phyloP scores from a whole-genome alignment of 2,888 invertebrate species.

The Phanerotoma sp. region DNA sequence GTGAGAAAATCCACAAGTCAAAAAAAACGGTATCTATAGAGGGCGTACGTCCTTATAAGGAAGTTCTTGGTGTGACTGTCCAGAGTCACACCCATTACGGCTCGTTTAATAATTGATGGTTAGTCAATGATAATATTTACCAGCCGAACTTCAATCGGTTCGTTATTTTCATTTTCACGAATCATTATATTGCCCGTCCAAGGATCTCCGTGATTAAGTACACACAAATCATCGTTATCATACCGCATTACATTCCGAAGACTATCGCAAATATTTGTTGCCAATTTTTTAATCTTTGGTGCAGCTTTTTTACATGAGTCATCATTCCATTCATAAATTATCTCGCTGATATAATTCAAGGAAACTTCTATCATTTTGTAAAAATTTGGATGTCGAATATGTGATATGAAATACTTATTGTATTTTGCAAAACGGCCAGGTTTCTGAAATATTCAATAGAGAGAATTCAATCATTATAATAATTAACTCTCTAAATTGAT shows the following conservation, averaged over 20 bases:
- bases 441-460: constrained; percentile 28
- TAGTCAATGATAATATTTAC: too few species aligned
- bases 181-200: constrained; percentile 44
- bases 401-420: neutral
- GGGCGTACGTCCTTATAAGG: too few species aligned
- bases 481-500: too few species aligned
- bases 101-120: too few species aligned
- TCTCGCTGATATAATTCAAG: constrained; percentile 3
- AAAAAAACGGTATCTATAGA: too few species aligned
- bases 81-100: too few species aligned
- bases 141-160: constrained; percentile 32
- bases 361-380: constrained; percentile 9
- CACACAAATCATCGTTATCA: constrained; percentile 38
- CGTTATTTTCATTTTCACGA: constrained; percentile 31
- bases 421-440: constrained; percentile 31
- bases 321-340: constrained; percentile 30
- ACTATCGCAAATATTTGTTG: constrained; percentile 10
- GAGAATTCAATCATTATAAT: too few species aligned
- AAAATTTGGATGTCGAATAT: constrained; percentile 8
- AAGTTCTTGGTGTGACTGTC: too few species aligned
- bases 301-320: constrained; percentile 16
- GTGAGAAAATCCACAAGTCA: too few species aligned
- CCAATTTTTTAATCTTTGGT: constrained; percentile 22
- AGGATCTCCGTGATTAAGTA: constrained; percentile 44
- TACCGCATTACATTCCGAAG: constrained; percentile 18